A percentile compares a stretch with the other conserved stretches of the same genome.
Evolutionary conservation across 2,113 vertebrate species (phyloP).

Genomic region (Ursus arctos): DNA sequence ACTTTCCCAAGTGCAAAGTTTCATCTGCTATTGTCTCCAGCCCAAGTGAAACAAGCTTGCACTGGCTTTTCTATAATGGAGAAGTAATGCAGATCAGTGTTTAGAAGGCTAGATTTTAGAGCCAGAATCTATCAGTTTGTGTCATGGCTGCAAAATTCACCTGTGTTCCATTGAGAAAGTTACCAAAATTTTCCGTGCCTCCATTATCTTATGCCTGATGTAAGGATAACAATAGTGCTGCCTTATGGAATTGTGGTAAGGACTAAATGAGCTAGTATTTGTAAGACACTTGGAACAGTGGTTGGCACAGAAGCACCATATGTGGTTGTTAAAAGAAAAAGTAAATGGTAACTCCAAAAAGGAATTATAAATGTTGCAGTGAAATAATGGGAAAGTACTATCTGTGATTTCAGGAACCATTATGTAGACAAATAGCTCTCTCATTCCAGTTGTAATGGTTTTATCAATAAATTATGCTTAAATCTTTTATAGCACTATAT

Average conservation of each 20-base stretch:
- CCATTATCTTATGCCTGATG: accelerated
- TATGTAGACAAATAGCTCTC: slow-evolving; percentile 55
- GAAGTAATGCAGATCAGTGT: accelerated
- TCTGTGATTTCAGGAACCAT: slow-evolving; percentile 66
- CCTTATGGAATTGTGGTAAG: background rate
- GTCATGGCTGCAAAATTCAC: too few relatives aligned
- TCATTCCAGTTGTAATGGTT: slow-evolving; percentile 47
- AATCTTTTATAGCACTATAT: slow-evolving; percentile 44
- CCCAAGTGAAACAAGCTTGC: background rate
- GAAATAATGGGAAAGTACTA: background rate
- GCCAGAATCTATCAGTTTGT: accelerated
- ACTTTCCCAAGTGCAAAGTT: background rate
- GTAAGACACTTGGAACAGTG: background rate
- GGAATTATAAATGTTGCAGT: background rate
- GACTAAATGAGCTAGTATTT: background rate
- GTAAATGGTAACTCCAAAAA: background rate
- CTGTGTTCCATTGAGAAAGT: background rate
- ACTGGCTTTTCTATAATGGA: background rate
- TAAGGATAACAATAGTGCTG: accelerated
- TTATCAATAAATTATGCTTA: slow-evolving; percentile 74
- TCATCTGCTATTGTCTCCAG: background rate
- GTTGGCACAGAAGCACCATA: background rate
- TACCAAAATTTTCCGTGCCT: accelerated
- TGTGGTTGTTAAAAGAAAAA: background rate
- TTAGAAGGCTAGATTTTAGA: too few relatives aligned